Conservation (phyloP, 2,797 vertebrate species). For the Ficedula albicollis region DNA sequence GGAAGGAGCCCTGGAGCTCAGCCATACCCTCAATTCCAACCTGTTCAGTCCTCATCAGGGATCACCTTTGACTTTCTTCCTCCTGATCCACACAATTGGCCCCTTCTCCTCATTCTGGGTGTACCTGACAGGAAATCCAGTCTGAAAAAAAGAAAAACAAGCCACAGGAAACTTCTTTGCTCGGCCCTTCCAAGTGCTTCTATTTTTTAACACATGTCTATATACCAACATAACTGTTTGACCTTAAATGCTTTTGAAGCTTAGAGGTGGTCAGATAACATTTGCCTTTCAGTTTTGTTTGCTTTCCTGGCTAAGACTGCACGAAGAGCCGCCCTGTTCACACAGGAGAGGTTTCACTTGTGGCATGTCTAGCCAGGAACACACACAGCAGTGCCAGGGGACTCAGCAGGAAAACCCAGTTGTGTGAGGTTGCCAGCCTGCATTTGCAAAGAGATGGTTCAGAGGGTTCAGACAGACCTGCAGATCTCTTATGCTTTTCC, state of each 20-base stretch:
- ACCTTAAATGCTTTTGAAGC: background rate
- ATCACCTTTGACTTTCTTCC: background rate
- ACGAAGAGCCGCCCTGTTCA: background rate
- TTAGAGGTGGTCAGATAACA: background rate
- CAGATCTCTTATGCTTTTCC: background rate
- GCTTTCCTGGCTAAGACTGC: background rate
- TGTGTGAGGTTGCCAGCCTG: background rate
- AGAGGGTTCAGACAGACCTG: background rate
- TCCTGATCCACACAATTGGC: background rate
- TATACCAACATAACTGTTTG: background rate
- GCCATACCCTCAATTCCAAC: background rate
- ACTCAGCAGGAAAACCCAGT: background rate
- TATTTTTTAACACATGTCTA: background rate
- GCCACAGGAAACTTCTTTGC: slow-evolving; percentile 1
- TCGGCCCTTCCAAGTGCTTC: background rate
- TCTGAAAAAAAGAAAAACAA: background rate
- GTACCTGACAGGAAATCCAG: background rate
- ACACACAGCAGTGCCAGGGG: background rate
- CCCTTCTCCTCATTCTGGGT: background rate
- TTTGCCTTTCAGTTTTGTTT: slow-evolving; percentile 31
- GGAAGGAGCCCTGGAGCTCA: background rate
- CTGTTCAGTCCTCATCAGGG: background rate
- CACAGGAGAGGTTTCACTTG: background rate
- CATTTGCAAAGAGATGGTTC: background rate
- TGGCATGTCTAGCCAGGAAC: background rate